These are phyloP conservation scores for Phasianus colchicus DNA, from an alignment of 2,113 vertebrate species.

Conservation along the genomic window DNA sequence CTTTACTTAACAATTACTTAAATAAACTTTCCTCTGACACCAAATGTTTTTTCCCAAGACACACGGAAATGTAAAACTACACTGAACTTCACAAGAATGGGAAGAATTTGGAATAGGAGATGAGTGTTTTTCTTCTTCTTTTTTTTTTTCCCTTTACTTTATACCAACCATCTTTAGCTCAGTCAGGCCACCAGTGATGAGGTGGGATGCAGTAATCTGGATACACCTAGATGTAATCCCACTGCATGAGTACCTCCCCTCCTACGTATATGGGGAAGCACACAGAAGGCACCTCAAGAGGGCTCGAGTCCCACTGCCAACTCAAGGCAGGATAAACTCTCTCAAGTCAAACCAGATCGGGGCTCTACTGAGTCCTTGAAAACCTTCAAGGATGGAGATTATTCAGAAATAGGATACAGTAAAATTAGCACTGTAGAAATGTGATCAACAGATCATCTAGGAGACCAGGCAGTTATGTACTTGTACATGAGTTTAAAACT, in stretches of 20 bases:
- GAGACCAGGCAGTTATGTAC: neutral
- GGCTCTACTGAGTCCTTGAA: neutral
- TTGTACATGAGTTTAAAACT: too few species aligned
- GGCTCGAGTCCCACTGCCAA: neutral
- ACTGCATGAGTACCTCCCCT: neutral
- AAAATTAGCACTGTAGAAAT: neutral
- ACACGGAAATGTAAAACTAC: neutral
- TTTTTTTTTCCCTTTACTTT: neutral
- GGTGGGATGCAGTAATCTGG: neutral
- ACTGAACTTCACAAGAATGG: neutral
- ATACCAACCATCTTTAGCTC: neutral
- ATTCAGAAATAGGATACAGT: neutral
- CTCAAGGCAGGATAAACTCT: neutral
- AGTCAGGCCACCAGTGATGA: neutral
- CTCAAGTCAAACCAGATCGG: neutral
- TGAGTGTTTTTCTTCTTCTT: neutral
- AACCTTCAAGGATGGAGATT: neutral
- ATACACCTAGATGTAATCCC: neutral
- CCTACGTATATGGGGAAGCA: neutral
- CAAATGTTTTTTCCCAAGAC: neutral
- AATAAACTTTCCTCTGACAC: neutral
- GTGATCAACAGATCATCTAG: neutral
- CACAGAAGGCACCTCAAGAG: neutral
- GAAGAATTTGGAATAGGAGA: neutral
- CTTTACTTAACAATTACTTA: neutral